Evolutionary conservation across 1,140 invertebrate genomes (phyloP).

Genomic region (Anthonomus grandis): DNA sequence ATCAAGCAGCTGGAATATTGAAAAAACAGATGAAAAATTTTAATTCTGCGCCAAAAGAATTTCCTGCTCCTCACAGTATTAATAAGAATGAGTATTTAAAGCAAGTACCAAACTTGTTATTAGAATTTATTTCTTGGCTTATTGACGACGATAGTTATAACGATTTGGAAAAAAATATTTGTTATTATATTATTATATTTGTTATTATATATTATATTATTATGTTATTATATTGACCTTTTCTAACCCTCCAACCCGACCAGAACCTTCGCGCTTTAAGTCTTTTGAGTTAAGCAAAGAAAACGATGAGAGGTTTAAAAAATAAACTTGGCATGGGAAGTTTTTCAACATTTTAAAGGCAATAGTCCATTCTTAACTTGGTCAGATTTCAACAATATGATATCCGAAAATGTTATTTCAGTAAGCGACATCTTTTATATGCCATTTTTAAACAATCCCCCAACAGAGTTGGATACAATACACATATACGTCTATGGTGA

Average conservation of each 20-base stretch:
- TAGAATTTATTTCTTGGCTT: conserved; percentile 4
- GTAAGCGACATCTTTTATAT: neutral
- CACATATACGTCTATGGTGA: neutral
- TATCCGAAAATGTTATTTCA: neutral
- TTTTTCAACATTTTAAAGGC: conserved; percentile 1
- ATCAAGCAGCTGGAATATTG: conserved; percentile 1
- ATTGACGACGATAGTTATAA: neutral
- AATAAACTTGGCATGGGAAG: neutral
- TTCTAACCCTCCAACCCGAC: neutral
- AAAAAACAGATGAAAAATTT: conserved; percentile 1
- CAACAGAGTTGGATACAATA: neutral
- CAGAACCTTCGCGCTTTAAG: neutral
- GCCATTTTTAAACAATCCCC: neutral
- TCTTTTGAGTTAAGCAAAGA: neutral
- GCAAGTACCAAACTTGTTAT: neutral
- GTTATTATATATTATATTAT: neutral
- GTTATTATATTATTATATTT: neutral
- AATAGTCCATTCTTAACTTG: neutral
- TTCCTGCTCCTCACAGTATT: neutral
- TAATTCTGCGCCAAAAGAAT: neutral
- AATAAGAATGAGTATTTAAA: neutral
- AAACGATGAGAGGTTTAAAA: neutral
- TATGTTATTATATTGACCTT: neutral
- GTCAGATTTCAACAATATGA: neutral
- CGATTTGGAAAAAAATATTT: neutral